Base-by-base conservation (phyloP, 2,797 vertebrate species). In the Chelon auratus region DNA sequence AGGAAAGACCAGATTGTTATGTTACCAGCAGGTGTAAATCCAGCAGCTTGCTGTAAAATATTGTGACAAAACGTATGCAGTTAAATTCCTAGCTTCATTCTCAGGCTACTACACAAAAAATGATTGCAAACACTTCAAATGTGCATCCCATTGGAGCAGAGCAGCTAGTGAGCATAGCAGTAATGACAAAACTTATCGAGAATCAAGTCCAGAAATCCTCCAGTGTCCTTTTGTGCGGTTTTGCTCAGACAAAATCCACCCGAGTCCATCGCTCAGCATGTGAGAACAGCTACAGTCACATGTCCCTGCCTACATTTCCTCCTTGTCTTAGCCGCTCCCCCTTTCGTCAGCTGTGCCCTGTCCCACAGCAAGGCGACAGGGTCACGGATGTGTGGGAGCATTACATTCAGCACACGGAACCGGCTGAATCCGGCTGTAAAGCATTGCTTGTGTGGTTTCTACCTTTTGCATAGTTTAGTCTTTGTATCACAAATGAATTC, bases 271-370 rank as follows among this genome's bases (percentile, higher is more conserved):
- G 61, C 56, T 59, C 40, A 26, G 54, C 78, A 62, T 68, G 80
- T 76, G 78, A 78, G 79, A 84, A 86, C 71, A 87, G 72, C 73
- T 69, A 61, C 37, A 43, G 86, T 91, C 91, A 92, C 91, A 86
- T 90, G 89, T 40, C 75, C 75, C 83, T 85, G 77, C 77, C 77
- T 60, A 67, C 80, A 75, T 81, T 89, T 90, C 87, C 89, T 86
- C 53, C 72, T 62, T 18, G 56, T 39, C 33, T 66, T 57, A 39
- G 65, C 84, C 87, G 11, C 90, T 12, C 88, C 91, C 63, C 81
- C 68, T 75, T 64, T 82, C 61, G 75, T 82, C 68, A 72, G 65
- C 71, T 58, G 65, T 76, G 52, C 15, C 56, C 57, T 26, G 69
- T 78, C 68, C 76, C 72, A 61, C 66, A 84, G 61, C 13, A 50